These are phyloP conservation scores for Sylvietta virens DNA, from an alignment of 2,113 vertebrate species.

Conservation along the genomic window DNA sequence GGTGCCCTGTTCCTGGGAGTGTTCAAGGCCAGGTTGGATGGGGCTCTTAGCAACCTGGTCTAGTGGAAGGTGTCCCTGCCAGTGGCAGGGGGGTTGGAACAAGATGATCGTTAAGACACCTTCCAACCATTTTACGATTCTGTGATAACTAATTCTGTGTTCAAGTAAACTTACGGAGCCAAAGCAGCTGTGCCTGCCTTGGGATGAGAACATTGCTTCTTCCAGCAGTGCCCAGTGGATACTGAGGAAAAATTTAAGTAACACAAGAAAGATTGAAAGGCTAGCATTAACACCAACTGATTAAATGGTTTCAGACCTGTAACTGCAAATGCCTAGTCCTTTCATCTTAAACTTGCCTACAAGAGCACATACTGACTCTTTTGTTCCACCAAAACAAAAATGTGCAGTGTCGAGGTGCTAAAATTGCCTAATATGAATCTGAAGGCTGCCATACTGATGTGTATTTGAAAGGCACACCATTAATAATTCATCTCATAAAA, in stretches of 20 bases:
- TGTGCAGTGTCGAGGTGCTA: not conserved
- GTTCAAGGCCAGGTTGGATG: not conserved
- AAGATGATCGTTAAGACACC: not conserved
- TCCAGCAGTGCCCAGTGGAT: not conserved
- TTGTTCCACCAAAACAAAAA: not conserved
- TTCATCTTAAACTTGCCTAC: not conserved
- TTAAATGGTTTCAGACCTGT: not conserved
- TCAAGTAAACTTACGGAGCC: not conserved
- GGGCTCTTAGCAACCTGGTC: not conserved
- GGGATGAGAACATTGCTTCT: not conserved
- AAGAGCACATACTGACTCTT: not conserved
- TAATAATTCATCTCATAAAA: not conserved
- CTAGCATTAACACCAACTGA: not conserved
- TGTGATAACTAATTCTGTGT: not conserved
- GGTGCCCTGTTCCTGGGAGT: not conserved
- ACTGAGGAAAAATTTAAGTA: not conserved
- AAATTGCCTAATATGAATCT: not conserved
- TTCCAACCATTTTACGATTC: not conserved
- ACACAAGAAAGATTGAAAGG: not conserved
- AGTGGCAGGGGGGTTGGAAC: rapidly evolving
- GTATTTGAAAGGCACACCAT: not conserved
- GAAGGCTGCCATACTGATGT: not conserved
- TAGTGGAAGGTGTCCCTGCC: not conserved
- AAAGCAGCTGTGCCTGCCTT: not conserved
- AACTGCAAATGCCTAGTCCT: not conserved